Percentiles rank a stretch among this genome's conserved stretches.
Conservation (phyloP, 2,113 vertebrate species). For the Salvator merianae region DNA sequence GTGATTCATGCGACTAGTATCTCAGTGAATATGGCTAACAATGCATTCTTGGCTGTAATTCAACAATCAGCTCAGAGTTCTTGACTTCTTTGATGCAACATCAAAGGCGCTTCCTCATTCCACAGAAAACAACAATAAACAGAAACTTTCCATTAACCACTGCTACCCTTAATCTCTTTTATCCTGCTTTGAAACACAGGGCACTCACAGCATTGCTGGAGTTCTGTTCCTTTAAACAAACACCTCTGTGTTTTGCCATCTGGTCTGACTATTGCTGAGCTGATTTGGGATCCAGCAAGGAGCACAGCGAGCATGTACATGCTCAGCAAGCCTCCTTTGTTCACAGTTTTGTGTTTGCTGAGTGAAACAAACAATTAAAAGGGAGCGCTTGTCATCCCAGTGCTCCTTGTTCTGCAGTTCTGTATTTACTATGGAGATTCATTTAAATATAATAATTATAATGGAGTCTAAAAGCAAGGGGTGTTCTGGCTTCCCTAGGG, state of each 20-base stretch:
- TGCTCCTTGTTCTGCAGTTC: conserved; percentile 4
- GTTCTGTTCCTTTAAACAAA: conserved; percentile 8
- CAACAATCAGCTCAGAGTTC: background rate
- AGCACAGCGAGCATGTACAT: background rate
- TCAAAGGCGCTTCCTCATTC: background rate
- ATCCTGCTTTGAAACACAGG: background rate
- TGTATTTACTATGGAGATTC: conserved; percentile 7
- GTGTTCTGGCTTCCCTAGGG: conserved; percentile 1
- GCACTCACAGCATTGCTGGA: background rate
- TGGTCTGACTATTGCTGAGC: conserved; percentile 13
- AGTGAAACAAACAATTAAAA: background rate
- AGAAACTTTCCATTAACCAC: background rate
- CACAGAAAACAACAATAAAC: background rate
- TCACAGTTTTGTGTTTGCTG: conserved; percentile 11
- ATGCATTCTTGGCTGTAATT: background rate
- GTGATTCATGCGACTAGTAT: background rate
- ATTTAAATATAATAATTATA: conserved; percentile 16
- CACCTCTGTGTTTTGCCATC: conserved; percentile 4
- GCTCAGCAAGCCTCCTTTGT: conserved; percentile 7
- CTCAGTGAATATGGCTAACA: background rate
- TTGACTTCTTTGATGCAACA: background rate
- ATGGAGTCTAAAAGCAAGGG: conserved; percentile 3
- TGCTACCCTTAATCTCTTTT: background rate
- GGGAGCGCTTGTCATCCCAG: conserved; percentile 9
- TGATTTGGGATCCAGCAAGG: background rate